These are phyloP conservation scores for Stegana nigrithorax DNA, from an alignment of 2,888 invertebrate genomes.

Conservation along the genomic window DNA sequence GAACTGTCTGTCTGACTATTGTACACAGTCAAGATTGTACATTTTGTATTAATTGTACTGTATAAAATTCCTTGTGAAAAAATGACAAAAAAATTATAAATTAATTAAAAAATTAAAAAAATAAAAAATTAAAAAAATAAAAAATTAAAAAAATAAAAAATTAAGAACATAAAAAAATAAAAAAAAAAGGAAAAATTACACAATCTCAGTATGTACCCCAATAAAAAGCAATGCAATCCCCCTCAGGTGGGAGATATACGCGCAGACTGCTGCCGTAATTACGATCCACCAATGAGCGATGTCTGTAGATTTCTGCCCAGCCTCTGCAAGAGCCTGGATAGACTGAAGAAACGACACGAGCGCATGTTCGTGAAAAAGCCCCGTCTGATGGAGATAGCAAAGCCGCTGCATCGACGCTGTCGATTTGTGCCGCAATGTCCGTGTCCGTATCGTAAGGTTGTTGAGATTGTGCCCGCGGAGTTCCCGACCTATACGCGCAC, in stretches of 20 bases:
- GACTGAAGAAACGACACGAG: conserved; percentile 41
- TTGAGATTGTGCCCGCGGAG: conserved; percentile 48
- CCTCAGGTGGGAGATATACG: conserved; percentile 34
- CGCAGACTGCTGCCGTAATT: conserved; percentile 48
- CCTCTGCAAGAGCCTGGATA: conserved; percentile 42
- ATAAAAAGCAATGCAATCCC: no score
- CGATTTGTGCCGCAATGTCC: conserved; percentile 49
- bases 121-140: conserved; percentile 16
- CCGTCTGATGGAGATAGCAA: conserved; percentile 50
- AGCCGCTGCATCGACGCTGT: conserved; percentile 24
- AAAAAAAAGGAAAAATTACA: no score
- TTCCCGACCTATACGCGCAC: conserved; percentile 51
- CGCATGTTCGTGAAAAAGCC: conserved; percentile 39
- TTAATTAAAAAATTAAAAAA: conserved; percentile 20
- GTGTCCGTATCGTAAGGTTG: conserved; percentile 49
- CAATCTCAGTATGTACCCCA: no score
- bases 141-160: conserved; percentile 4
- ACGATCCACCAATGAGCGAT: conserved; percentile 41
- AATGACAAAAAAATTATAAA: neutral
- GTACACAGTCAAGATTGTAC: no score
- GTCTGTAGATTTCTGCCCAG: conserved; percentile 42
- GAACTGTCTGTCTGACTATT: no score
- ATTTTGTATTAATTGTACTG: no score
- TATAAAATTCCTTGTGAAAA: neutral
- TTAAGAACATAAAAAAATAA: neutral